These are phyloP conservation scores for Teinopalpus imperialis DNA, from an alignment of 2,888 invertebrate species.

Conservation along the genomic window DNA sequence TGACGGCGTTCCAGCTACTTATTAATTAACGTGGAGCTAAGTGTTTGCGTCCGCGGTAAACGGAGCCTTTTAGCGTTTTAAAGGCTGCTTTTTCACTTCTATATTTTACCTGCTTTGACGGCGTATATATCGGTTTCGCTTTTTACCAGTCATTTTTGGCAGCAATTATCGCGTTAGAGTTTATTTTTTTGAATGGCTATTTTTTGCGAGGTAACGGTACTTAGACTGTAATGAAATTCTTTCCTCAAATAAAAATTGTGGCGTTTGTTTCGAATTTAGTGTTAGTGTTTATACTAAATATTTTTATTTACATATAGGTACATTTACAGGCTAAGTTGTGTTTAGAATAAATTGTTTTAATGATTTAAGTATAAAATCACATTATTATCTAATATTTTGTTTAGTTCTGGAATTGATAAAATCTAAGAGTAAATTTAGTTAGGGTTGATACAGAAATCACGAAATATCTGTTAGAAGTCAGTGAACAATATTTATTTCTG, in stretches of 20 bases:
- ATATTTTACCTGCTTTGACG: constrained; percentile 73
- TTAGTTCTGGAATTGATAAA: constrained; percentile 21
- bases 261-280: no score
- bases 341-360: no score
- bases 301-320: no score
- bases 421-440: constrained; percentile 19
- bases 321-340: no score
- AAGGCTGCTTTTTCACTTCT: constrained; percentile 65
- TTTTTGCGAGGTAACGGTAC: constrained; percentile 32
- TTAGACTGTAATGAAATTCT: no score
- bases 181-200: constrained; percentile 37
- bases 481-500: constrained; percentile 61
- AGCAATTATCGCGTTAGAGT: constrained; percentile 59
- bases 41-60: constrained; percentile 81
- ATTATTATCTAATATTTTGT: no score
- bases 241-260: no score
- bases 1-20: constrained; percentile 78
- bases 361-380: no score
- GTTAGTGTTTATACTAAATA: no score
- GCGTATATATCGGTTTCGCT: constrained; percentile 66
- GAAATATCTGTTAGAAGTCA: constrained; percentile 49
- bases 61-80: constrained; percentile 79
- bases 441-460: constrained; percentile 28
- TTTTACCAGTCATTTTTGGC: constrained; percentile 63
- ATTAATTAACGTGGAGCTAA: constrained; percentile 79